Conservation (phyloP, 2,113 vertebrate species). For the Mesitornis unicolor region DNA sequence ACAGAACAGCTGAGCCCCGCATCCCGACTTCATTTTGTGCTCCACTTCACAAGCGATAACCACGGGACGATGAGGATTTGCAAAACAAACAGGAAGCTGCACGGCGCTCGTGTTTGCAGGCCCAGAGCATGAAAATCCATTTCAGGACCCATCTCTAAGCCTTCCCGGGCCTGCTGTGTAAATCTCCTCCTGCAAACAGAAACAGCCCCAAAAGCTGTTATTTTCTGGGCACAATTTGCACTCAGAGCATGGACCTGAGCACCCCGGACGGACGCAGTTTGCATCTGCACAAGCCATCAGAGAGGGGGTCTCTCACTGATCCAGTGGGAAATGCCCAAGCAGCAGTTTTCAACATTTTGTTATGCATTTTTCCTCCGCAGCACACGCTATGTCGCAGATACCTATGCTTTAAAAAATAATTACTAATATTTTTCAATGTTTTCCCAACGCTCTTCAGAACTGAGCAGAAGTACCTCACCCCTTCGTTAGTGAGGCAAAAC, state of each 20-base stretch:
- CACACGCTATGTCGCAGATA: neutral
- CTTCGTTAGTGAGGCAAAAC: neutral
- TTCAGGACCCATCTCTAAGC: slow-evolving; percentile 65
- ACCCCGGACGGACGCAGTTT: neutral
- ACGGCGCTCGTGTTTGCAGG: slow-evolving; percentile 51
- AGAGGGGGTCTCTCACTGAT: too few relatives aligned
- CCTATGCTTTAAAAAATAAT: slow-evolving; percentile 9
- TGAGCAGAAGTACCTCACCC: neutral
- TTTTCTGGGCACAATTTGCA: slow-evolving; percentile 59
- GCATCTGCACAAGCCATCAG: neutral
- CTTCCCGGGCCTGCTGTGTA: slow-evolving; percentile 19
- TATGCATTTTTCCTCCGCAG: neutral
- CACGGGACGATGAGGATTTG: slow-evolving; percentile 60
- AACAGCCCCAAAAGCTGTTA: slow-evolving; percentile 49
- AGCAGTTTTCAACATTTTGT: neutral
- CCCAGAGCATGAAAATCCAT: slow-evolving; percentile 72
- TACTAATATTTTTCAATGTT: neutral
- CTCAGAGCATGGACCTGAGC: slow-evolving; percentile 6
- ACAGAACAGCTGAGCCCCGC: too few relatives aligned
- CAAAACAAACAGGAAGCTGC: slow-evolving; percentile 66
- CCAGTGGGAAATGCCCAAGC: neutral
- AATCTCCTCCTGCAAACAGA: slow-evolving; percentile 37
- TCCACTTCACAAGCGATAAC: slow-evolving; percentile 67
- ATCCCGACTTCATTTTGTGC: slow-evolving; percentile 39
- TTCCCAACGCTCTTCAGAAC: neutral